Conservation (phyloP, 2,113 vertebrate species). For the Microcebus lehilahytsara region DNA sequence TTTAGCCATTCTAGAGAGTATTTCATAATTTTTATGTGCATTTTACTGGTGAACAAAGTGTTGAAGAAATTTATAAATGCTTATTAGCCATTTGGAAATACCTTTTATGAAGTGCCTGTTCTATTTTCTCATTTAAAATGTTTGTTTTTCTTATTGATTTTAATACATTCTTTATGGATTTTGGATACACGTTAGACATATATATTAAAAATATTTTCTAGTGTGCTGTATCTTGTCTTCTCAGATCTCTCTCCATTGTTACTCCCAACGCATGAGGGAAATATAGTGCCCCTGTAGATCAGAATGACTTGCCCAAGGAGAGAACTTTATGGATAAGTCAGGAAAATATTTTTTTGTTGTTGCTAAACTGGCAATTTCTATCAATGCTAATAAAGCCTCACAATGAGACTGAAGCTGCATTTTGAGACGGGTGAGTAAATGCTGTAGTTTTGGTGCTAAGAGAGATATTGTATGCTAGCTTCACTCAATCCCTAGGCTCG, state of each 20-base stretch:
- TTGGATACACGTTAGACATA: neutral
- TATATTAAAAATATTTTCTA: neutral
- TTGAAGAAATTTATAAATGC: neutral
- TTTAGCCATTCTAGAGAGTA: neutral
- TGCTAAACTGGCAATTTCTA: neutral
- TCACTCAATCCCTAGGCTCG: neutral
- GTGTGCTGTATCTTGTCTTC: neutral
- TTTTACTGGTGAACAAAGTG: neutral
- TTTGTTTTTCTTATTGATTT: neutral
- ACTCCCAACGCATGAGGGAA: neutral
- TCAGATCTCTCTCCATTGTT: neutral
- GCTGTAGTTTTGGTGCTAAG: neutral
- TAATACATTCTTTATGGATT: neutral
- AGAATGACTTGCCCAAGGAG: neutral
- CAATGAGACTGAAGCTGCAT: neutral
- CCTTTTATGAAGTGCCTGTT: neutral
- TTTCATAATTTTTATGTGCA: neutral
- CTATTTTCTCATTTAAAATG: neutral
- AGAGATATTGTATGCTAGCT: neutral
- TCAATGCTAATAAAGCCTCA: neutral
- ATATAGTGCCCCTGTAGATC: neutral
- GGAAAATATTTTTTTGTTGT: neutral
- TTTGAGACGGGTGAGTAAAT: neutral
- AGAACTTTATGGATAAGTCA: neutral
- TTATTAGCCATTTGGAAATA: neutral